Percentiles rank a stretch among this genome's conserved stretches.
Evolutionary conservation across 2,797 vertebrate genomes (phyloP).

Genomic region (Carcharodon carcharias): DNA sequence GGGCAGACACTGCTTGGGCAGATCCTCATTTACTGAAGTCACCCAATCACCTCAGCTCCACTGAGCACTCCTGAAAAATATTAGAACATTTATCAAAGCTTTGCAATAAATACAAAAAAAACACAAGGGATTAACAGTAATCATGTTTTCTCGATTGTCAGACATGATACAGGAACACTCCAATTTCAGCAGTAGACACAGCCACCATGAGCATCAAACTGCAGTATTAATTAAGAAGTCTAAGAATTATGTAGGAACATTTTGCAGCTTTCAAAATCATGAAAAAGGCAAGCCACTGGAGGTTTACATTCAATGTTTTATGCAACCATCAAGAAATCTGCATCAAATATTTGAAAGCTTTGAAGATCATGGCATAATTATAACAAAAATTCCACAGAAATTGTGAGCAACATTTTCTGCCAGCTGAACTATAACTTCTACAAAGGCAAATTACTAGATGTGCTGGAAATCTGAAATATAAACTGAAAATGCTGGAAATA

Average conservation of each 20-base stretch:
- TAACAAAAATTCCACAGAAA: neutral
- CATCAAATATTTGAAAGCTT: neutral
- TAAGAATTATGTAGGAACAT: neutral
- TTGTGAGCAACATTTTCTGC: neutral
- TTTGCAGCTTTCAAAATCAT: neutral
- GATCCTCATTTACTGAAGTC: neutral
- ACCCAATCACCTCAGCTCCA: neutral
- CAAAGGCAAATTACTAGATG: no score
- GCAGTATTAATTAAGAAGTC: neutral
- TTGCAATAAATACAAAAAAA: neutral
- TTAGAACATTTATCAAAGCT: neutral
- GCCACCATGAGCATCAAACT: neutral
- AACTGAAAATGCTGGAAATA: no score
- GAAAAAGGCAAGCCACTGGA: neutral
- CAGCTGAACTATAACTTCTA: neutral
- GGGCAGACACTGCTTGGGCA: no score
- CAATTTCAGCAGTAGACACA: neutral
- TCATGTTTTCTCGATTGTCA: neutral
- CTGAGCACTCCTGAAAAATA: neutral
- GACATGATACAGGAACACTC: neutral
- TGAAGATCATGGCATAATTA: neutral
- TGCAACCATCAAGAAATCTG: neutral
- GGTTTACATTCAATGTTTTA: neutral
- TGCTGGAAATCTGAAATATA: no score
- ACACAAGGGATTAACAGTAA: neutral